Conservation (phyloP, 2,797 vertebrate genomes). For the Paramormyrops hopkinsi region DNA sequence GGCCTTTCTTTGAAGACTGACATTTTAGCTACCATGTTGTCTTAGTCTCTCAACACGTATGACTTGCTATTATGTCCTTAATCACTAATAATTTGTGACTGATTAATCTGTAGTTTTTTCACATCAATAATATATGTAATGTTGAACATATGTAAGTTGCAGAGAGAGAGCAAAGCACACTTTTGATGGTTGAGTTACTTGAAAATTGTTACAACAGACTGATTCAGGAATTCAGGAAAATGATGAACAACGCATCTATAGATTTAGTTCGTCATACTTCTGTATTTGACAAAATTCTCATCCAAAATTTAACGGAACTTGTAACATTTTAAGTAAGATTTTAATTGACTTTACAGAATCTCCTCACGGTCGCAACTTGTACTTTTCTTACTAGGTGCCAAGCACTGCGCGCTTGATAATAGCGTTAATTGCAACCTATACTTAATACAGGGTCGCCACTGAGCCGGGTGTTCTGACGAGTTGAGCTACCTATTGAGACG, state of each 20-base stretch:
- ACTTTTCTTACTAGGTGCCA: neutral
- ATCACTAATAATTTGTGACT: neutral
- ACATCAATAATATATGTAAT: neutral
- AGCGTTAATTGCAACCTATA: neutral
- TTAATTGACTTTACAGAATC: neutral
- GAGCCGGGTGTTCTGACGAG: neutral
- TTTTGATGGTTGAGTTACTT: neutral
- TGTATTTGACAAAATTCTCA: neutral
- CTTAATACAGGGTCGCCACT: neutral
- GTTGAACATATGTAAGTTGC: neutral
- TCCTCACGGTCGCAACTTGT: neutral
- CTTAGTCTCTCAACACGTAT: neutral
- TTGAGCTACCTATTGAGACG: too few relatives aligned
- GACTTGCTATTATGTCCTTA: neutral
- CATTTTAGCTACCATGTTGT: neutral
- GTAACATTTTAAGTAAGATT: neutral
- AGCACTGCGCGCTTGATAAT: neutral
- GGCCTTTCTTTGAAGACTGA: neutral
- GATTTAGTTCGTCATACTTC: neutral
- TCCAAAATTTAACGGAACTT: neutral
- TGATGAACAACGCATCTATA: neutral
- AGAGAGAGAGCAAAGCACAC: neutral
- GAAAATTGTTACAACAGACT: neutral
- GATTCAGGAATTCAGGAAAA: neutral
- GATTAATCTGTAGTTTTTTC: neutral